A percentile compares a stretch with the other conserved stretches of the same genome.
These are phyloP conservation scores for Erpornis zantholeuca DNA, from an alignment of 2,113 vertebrate species.

Conservation along the genomic window DNA sequence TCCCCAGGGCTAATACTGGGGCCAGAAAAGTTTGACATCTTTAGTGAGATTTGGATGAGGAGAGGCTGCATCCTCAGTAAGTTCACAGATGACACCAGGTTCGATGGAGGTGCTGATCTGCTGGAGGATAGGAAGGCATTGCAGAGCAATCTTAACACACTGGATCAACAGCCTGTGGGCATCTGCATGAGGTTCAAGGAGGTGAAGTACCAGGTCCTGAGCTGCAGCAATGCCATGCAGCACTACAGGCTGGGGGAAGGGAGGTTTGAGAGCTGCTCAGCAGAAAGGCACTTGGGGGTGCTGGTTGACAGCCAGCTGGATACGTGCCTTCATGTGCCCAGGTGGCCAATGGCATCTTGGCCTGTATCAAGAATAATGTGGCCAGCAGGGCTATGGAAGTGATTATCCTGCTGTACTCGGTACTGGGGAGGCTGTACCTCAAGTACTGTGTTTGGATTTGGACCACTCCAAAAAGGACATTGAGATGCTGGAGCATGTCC, in stretches of 20 bases:
- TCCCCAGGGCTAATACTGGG: not conserved
- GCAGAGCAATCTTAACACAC: not conserved
- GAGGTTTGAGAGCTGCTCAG: not conserved
- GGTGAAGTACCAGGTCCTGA: not conserved
- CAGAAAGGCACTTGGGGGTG: not conserved
- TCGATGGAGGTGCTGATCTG: not conserved
- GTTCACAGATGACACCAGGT: not conserved
- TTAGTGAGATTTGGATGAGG: not conserved
- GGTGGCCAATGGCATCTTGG: not conserved
- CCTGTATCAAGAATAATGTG: not conserved
- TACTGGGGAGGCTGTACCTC: not conserved
- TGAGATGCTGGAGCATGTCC: not conserved
- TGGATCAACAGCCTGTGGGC: not conserved
- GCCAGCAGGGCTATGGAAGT: not conserved
- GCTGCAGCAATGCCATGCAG: not conserved
- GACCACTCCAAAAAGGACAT: not conserved
- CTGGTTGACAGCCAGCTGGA: not conserved
- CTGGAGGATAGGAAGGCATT: not conserved
- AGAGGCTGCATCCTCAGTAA: too few species aligned
- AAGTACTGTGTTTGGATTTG: not conserved
- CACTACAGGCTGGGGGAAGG: not conserved
- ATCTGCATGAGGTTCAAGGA: not conserved
- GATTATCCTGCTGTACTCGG: not conserved
- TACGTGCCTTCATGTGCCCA: rapidly evolving
- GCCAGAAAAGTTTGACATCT: not conserved